Evolutionary conservation across 2,113 vertebrate species (phyloP).

Genomic region (Cyanoderma ruficeps): DNA sequence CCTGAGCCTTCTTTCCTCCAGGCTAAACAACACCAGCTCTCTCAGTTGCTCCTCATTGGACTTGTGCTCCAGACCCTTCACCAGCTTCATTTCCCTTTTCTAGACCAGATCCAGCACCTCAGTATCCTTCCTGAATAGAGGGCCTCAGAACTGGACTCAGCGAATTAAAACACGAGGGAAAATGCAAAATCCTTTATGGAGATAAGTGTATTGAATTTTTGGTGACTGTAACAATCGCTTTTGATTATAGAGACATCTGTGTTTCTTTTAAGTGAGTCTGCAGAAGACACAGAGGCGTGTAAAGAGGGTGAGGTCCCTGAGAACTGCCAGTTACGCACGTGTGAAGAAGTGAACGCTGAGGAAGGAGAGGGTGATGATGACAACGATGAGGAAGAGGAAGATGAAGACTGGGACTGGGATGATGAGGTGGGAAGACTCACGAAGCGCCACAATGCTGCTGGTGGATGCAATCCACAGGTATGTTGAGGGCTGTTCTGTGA

Average conservation of each 20-base stretch:
- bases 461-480: constrained; percentile 81
- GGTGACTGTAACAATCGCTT: not conserved
- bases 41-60: not conserved
- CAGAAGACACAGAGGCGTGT: not conserved
- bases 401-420: constrained; percentile 83
- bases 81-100: not conserved
- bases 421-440: constrained; percentile 72
- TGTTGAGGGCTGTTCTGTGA: not conserved
- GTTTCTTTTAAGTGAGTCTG: constrained; percentile 62
- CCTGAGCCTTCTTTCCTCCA: not conserved
- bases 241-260: not conserved
- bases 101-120: not conserved
- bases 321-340: not conserved
- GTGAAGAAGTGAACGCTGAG: not conserved
- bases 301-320: not conserved
- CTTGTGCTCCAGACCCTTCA: not conserved
- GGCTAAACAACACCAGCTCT: not conserved
- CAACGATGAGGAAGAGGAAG: constrained; percentile 55
- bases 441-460: constrained; percentile 57
- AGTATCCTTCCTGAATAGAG: not conserved
- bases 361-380: constrained; percentile 59
- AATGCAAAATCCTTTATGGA: not conserved
- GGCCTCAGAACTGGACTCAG: not conserved
- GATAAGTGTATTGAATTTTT: not conserved
- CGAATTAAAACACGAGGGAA: accelerated